These are phyloP conservation scores for Calephelis virginiensis DNA, from an alignment of 1,140 invertebrate species.

Conservation along the genomic window DNA sequence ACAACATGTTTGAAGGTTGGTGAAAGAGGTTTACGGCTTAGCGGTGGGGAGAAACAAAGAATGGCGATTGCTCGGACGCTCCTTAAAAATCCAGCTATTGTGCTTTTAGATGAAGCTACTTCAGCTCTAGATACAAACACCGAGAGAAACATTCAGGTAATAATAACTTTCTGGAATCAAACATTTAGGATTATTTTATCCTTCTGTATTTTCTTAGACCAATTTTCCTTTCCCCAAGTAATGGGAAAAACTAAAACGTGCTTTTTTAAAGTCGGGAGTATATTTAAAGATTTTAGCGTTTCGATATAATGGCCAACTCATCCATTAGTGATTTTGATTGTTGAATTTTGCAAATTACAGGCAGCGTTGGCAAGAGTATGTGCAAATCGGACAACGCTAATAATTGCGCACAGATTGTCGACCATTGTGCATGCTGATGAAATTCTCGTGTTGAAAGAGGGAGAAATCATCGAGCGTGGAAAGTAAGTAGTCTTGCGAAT, in stretches of 20 bases:
- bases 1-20: constrained; percentile 80
- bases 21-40: constrained; percentile 87
- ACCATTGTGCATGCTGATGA: constrained; percentile 96
- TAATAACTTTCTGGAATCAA: not conserved
- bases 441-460: constrained; percentile 94
- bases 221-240: too few species aligned
- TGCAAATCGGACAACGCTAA: constrained; percentile 92
- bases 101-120: constrained; percentile 94
- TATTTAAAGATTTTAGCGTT: too few species aligned
- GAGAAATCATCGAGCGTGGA: constrained; percentile 94
- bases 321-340: too few species aligned
- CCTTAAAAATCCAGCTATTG: constrained; percentile 91
- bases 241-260: too few species aligned
- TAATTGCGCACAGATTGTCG: constrained; percentile 95
- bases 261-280: too few species aligned
- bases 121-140: constrained; percentile 91
- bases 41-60: constrained; percentile 95
- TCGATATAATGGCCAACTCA: too few species aligned
- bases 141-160: constrained; percentile 88
- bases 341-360: constrained; percentile 48
- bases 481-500: constrained; percentile 78
- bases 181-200: too few species aligned
- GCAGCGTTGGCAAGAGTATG: constrained; percentile 87
- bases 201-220: too few species aligned
- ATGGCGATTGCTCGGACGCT: constrained; percentile 95